Base-by-base conservation (phyloP, 1,140 invertebrate species). In the Caenorhabditis remanei region DNA sequence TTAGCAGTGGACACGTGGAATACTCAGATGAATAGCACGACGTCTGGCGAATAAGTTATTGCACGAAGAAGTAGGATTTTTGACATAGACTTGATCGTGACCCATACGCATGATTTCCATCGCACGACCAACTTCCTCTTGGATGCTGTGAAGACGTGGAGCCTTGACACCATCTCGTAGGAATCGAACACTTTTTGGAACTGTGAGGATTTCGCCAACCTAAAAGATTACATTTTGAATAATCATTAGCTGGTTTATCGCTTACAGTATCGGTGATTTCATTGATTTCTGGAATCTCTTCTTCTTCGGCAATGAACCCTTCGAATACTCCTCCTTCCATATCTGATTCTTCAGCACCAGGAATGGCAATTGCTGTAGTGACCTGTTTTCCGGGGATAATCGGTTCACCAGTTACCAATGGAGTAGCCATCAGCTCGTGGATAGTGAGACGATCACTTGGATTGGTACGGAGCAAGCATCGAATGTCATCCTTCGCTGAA, bases 51-150 rank as follows among this genome's bases (percentile, higher is more conserved):
- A 61, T 14, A 88, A 40, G 41, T 88, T 88, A 58, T 87, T 88
- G 79, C 87, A 88, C 11, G 58, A 63, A 24, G 63, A 46, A 13
- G 83, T 71, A 13, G 85, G 87, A n/a, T 84, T 86, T 40, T 87
- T 88, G 24, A 88, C 75, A 67, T 83, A 88, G 48, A 88, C 83
- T 46, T 82, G 58, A 85, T 98, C 97, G 92, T 97, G 97, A 92
- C 98, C 97, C 1, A 98, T 96, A 83, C 98, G 94, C 97, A 99
- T 99, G 83, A 97, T 97, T 53, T 97, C 97, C 56, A 99, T 93
- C 0, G 97, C 98, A 86, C 97, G 95, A 0, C 96, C 98, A 97
- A 99, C 98, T 94, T 99, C 97, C 93, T 99, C 97, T 94, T 93
- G 89, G 67, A 92, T 92, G 48, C 82, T 88, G 85, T 91, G 88